Base-by-base conservation (phyloP, 2,888 invertebrate species). In the Brenthis ino region DNA sequence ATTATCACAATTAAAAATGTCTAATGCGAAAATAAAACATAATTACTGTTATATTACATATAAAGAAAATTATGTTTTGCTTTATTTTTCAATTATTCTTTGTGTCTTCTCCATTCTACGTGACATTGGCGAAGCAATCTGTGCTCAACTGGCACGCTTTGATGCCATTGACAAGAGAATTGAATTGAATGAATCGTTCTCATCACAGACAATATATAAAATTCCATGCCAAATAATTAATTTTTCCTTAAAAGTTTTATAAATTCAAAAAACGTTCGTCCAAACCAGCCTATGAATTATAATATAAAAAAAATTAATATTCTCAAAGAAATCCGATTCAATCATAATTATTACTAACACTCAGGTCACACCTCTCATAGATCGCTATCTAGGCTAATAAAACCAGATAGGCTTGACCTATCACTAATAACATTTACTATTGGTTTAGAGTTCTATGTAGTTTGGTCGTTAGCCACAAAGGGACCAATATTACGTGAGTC, bases 271-370 rank as follows among this genome's bases (percentile, higher is more conserved):
- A 8, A 14, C 63, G 37, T 63, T 20, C 63, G 37, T 63, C 6
- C 37, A 63, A 56, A 56, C 43, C 20, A 56, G 28, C 16, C 24
- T 57, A 68, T 68, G 67, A 68, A 68, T 43, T 68, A 66, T 57
- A 63, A 68, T 24, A 12, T 54, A 48, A 68, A 66, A 61, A 61
- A 53, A 68, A 72, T 70, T 70, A 70, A 65, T 67, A 72, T 69
- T 64, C 71, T 65, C 58, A 57, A 55, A 64, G 65, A 64, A 65
- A 66, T 55, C 51, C 57, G 50, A 61, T 63, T 20, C 67, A 64
- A 69, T 68, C 65, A 60, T 66, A 68, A 66, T 72, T 70, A 70
- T 68, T 68, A 70, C 65, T 68, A 68, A 70, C 69, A 70, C 51
- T 63, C 70, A 48, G 43, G 69, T 72, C 72, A 69, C 70, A 68